Evolutionary conservation across 2,888 invertebrate species (phyloP).

Genomic region (Ypsolopha scabrella): DNA sequence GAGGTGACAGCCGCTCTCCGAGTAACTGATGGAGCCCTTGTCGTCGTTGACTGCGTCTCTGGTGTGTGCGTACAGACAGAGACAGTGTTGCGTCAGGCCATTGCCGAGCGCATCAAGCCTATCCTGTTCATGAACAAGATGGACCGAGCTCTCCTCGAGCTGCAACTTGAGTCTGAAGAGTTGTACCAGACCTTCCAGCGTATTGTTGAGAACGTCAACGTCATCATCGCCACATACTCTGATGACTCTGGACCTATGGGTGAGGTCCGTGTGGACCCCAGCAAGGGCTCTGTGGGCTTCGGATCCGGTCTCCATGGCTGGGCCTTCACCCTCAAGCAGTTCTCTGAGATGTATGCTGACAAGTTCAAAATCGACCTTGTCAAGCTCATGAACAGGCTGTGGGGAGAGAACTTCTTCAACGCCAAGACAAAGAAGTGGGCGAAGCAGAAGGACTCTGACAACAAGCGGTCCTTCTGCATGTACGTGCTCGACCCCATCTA

Average conservation of each 20-base stretch:
- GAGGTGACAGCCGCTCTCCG: constrained; percentile 99
- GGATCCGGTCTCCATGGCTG: constrained; percentile 99
- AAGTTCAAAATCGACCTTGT: constrained; percentile 98
- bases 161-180: constrained; percentile 96
- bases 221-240: constrained; percentile 99
- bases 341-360: constrained; percentile 98
- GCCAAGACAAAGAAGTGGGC: constrained; percentile 98
- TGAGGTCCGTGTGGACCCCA: constrained; percentile 97
- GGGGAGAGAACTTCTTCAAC: constrained; percentile 99
- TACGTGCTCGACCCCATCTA: constrained; percentile 99
- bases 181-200: constrained; percentile 99
- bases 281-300: constrained; percentile 99
- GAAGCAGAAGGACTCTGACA: constrained; percentile 89
- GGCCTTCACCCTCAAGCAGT: constrained; percentile 99
- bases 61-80: constrained; percentile 99
- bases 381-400: constrained; percentile 96
- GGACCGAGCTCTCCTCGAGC: constrained; percentile 98
- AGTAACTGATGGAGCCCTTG: constrained; percentile 99
- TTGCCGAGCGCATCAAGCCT: constrained; percentile 99
- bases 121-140: constrained; percentile 99
- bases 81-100: constrained; percentile 99
- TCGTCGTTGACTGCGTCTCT: constrained; percentile 99
- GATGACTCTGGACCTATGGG: constrained; percentile 99
- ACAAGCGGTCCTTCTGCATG: constrained; percentile 98
- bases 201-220: constrained; percentile 99